Evolutionary conservation across 2,797 vertebrate species (phyloP), one percentile per base, ranked within the genome.

Genomic region (Sebastes vulpes): DNA sequence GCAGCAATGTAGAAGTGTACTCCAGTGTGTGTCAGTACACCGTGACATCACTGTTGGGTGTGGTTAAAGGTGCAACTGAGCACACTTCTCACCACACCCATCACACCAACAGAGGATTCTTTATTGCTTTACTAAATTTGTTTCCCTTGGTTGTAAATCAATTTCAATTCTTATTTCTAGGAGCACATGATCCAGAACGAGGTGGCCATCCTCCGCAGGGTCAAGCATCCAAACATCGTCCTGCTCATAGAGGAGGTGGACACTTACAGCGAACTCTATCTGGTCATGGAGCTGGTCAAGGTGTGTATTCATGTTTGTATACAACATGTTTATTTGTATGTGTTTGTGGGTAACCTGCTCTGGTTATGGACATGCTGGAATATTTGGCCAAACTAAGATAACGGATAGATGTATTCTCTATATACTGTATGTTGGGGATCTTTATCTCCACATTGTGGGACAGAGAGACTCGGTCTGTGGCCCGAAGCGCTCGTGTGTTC

Each of bases 121-220:
- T 20, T 11, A 7, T 31, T 38, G 4, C 8, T 38, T 26, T 18
- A 29, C 23, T 48, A 10, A 26, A 60, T 61, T 10, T 20, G 2
- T 78, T 71, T 42, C 6, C 52, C 3, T 31, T 63, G 2, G 1
- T 8, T 50, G 2, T 50, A 18, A 29, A 25, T 48, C 1, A 14
- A 8, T 64, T 60, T 21, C 0, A 5, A 11, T 58, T 58, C 9
- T 65, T 35, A 4, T 73, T 48, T 79, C 1, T 60, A 99, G 98
- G 98, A 99, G 38, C 98, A 99, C 88, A 99, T 99, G 98, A 98
- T 99, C 85, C 98, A 99, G 93, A 99, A 99, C 0, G 98, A 99
- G 84, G 98, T 99, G 66, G 97, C 98, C 78, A 99, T 99, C 91
- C 95, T 99, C 74, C 97, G 98, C 84, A 94, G 97, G 87, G 98